Evolutionary conservation across 2,888 invertebrate genomes (phyloP).

Genomic region (Ophion slaviceki): DNA sequence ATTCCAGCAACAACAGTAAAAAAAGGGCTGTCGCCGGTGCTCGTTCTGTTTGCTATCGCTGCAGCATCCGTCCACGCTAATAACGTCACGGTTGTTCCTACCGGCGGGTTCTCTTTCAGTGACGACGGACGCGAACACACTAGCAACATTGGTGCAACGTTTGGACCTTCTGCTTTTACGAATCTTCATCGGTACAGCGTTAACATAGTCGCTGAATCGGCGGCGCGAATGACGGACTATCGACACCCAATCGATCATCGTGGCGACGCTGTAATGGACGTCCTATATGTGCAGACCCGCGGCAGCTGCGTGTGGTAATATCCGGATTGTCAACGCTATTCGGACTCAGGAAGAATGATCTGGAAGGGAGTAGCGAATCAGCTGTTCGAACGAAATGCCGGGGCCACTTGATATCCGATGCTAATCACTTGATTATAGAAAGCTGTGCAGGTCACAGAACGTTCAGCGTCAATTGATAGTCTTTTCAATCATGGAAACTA

Average conservation of each 20-base stretch:
- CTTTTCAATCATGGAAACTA: neutral
- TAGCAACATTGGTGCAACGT: slow-evolving; percentile 71
- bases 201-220: slow-evolving; percentile 89
- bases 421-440: neutral
- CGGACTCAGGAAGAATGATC: neutral
- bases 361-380: neutral
- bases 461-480: neutral
- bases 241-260: slow-evolving; percentile 92
- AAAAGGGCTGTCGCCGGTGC: slow-evolving; percentile 53
- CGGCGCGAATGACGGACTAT: slow-evolving; percentile 90
- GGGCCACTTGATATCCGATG: neutral
- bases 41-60: slow-evolving; percentile 42
- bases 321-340: slow-evolving; percentile 26
- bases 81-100: slow-evolving; percentile 19
- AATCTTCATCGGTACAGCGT: slow-evolving; percentile 87
- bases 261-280: slow-evolving; percentile 15
- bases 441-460: neutral
- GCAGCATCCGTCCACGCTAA: slow-evolving; percentile 31
- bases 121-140: slow-evolving; percentile 38
- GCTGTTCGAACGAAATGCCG: neutral
- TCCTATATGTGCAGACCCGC: slow-evolving; percentile 5
- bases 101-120: slow-evolving; percentile 20
- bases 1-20: slow-evolving; percentile 69
- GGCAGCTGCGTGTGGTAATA: slow-evolving; percentile 21
- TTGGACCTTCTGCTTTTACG: slow-evolving; percentile 85